Base-by-base conservation (phyloP, 1,140 invertebrate genomes). In the Drosophila chauvacae region DNA sequence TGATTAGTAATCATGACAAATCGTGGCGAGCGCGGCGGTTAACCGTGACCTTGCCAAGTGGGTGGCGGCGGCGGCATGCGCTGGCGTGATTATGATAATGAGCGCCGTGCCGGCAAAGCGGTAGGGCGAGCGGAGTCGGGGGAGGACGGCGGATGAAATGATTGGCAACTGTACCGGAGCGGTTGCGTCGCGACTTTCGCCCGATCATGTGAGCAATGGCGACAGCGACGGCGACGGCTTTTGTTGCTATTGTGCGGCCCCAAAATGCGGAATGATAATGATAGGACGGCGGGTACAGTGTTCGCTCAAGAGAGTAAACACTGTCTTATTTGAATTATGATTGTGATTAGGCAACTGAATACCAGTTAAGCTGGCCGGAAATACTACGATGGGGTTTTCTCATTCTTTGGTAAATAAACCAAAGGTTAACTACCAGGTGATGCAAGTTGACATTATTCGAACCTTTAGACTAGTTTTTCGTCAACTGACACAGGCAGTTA, bases 61-160 rank as follows among this genome's bases (percentile, higher is more conserved):
- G 69, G 44, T 50, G 69, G 66, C 66, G 33, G 66, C 66, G 33
- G 56, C 33, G 47, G 70, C 41, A 23, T 30, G 48, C 33, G 59
- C 73, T 80, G 62, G 84, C 84, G 80, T 84, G 81, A 88, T 88
- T 88, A 88, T 88, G 81, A 88, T 88, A 90, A 88, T 88, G 65
- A 84, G 66, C 45, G 18, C 72, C 69, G 60, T 73, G 63, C 51
- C 33, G 58, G 64, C 47, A 45, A 44, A 39, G 39, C 30, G 57
- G 18, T 28, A 45, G 37, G 55, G 51, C 18, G 44, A 37, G 39
- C 14, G 59, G 14, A 18, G 35, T 37, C 18, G 56, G 35, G 28
- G 55, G 23, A 41, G 26, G 44, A 33, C 18, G 62, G 30, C 39
- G 47, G 56, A 80, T 64, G 69, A 59, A 72, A 71, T 71, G 45